Conservation (phyloP, 2,113 vertebrate species). For the Carlito syrichta region DNA sequence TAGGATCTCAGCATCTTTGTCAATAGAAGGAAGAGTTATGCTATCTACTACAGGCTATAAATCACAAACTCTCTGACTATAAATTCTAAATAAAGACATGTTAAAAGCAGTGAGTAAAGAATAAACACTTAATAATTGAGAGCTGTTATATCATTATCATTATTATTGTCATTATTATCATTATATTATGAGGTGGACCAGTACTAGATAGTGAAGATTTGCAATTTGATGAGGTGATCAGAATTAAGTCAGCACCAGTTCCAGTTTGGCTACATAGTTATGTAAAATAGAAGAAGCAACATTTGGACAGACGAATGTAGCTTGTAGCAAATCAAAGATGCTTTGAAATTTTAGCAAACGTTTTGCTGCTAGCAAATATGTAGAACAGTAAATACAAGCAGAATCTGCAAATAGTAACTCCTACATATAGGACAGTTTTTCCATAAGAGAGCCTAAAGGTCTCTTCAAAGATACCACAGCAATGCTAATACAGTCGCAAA, state of each 20-base stretch:
- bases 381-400: constrained; percentile 23
- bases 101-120: neutral
- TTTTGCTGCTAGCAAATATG: neutral
- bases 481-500: neutral
- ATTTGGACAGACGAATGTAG: neutral
- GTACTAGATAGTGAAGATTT: neutral
- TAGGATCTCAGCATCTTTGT: neutral
- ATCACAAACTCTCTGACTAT: neutral
- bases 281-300: neutral
- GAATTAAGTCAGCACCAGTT: neutral
- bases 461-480: neutral
- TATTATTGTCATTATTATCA: neutral
- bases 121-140: neutral
- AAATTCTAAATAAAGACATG: neutral
- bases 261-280: neutral
- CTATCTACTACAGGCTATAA: neutral
- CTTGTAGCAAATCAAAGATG: neutral
- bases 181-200: neutral
- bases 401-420: constrained; percentile 5
- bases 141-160: neutral
- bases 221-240: neutral
- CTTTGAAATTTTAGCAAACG: neutral
- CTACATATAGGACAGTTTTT: neutral
- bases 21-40: neutral
- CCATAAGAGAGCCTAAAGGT: neutral